Evolutionary conservation across 2,113 vertebrate species (phyloP).

Genomic region (Tylochromis polylepis): DNA sequence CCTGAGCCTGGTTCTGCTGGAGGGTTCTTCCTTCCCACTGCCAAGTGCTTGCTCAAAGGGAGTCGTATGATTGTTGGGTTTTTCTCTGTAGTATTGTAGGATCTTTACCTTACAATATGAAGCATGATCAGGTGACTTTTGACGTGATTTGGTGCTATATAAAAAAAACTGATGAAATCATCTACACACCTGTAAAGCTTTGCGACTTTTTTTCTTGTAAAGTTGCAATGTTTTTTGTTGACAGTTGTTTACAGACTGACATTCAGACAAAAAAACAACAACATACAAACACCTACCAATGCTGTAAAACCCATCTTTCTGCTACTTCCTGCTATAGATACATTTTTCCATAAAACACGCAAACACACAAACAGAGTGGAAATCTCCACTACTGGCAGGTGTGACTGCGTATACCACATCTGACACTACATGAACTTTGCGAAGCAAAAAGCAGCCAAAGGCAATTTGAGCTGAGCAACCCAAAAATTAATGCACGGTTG

Average conservation of each 20-base stretch:
- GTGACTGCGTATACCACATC: neutral
- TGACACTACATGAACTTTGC: conserved; percentile 16
- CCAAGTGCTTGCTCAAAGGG: neutral
- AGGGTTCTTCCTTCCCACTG: neutral
- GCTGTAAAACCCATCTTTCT: neutral
- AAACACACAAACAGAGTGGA: neutral
- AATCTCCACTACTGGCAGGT: neutral
- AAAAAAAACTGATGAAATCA: neutral
- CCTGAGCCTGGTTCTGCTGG: neutral
- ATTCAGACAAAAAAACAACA: neutral
- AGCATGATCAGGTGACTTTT: neutral
- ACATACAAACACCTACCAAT: neutral
- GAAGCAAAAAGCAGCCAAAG: conserved; percentile 6
- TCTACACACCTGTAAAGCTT: neutral
- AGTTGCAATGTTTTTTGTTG: too few species aligned
- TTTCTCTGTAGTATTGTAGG: neutral
- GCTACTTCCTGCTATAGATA: neutral
- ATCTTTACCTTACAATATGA: neutral
- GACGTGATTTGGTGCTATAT: neutral
- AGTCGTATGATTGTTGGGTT: neutral
- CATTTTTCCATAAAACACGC: neutral
- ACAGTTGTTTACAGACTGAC: too few species aligned
- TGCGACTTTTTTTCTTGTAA: neutral
- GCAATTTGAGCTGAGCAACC: conserved; percentile 30
- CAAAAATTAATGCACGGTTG: conserved; percentile 22